These are phyloP conservation scores for Eugnorisma glareosa DNA, from an alignment of 2,888 invertebrate species.

Conservation along the genomic window DNA sequence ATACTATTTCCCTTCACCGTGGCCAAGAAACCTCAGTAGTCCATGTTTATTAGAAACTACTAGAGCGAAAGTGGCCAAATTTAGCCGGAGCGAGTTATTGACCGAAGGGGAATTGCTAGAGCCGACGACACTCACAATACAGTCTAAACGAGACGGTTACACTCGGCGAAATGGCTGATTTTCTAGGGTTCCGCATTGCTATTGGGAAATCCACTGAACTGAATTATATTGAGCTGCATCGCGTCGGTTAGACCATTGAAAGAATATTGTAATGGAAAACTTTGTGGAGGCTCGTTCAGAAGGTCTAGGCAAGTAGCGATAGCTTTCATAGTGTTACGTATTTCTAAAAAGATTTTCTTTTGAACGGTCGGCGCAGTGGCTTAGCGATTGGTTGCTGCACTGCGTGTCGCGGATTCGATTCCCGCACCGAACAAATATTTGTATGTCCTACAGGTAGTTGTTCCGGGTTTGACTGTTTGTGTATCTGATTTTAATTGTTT, in stretches of 20 bases:
- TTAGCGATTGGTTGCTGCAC: background rate
- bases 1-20: background rate
- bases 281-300: background rate
- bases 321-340: background rate
- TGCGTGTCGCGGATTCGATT: background rate
- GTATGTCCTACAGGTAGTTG: background rate
- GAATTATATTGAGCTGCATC: conserved; percentile 6
- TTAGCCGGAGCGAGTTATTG: conserved; percentile 57
- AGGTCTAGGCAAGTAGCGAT: background rate
- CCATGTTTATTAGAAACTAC: conserved; percentile 28
- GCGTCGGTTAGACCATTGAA: background rate
- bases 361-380: background rate
- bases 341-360: background rate
- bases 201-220: background rate
- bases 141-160: conserved; percentile 64
- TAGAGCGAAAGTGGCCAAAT: conserved; percentile 42
- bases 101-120: conserved; percentile 57
- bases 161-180: conserved; percentile 48
- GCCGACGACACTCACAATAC: conserved; percentile 63
- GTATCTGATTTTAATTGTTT: background rate
- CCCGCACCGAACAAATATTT: background rate
- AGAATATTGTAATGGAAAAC: background rate
- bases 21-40: background rate
- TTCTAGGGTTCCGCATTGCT: conserved; percentile 41
- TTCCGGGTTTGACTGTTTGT: background rate